These are phyloP conservation scores for Ophthalmotilapia sp. DNA, from an alignment of 2,113 vertebrate genomes.

Conservation along the genomic window DNA sequence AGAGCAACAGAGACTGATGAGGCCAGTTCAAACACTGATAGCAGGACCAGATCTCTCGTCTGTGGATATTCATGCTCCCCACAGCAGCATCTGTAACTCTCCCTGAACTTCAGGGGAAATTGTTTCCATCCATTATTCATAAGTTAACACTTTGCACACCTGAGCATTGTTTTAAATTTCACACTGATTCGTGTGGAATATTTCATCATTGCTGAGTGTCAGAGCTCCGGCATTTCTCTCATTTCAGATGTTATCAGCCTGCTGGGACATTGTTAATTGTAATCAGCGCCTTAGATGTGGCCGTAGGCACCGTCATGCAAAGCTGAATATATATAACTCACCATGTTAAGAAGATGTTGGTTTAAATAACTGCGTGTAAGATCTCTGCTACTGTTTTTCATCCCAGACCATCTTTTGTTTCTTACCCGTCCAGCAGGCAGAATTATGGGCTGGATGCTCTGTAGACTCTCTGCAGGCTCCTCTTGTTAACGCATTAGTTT, in stretches of 20 bases:
- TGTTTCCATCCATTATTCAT: neutral
- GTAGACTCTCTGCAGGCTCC: neutral
- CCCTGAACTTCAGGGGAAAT: neutral
- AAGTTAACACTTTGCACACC: neutral
- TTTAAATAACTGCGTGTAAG: neutral
- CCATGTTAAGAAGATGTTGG: neutral
- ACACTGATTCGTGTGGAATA: neutral
- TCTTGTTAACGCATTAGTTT: neutral
- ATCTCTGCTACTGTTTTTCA: neutral
- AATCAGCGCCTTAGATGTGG: neutral
- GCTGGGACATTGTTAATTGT: neutral
- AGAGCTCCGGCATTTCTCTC: neutral
- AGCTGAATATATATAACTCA: neutral
- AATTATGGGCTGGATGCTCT: neutral
- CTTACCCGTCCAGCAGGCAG: neutral
- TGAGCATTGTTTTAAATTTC: neutral
- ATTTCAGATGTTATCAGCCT: neutral
- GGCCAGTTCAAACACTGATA: neutral
- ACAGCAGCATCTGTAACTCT: neutral
- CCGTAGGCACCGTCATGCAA: neutral
- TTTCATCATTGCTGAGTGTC: neutral
- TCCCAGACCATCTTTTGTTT: neutral
- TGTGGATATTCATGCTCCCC: neutral
- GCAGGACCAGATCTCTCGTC: neutral
- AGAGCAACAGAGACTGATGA: neutral